These are phyloP conservation scores for Danionella cerebrum DNA, from an alignment of 2,113 vertebrate species.

Conservation along the genomic window DNA sequence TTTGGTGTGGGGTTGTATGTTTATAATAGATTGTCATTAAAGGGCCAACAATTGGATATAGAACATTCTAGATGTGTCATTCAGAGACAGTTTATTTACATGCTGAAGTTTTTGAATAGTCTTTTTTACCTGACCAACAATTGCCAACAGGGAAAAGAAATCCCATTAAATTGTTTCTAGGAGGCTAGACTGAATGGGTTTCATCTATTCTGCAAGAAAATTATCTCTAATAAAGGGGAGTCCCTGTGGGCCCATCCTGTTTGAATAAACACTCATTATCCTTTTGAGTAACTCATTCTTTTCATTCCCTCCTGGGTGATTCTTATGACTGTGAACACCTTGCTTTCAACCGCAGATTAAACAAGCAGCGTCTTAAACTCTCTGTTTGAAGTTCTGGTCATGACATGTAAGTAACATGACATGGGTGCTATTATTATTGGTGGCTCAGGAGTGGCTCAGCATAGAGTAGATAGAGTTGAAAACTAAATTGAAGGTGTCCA, in stretches of 20 bases:
- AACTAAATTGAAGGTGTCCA: too few relatives aligned
- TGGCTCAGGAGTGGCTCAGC: too few relatives aligned
- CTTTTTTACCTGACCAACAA: not conserved
- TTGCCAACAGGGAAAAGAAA: not conserved
- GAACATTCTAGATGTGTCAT: too few relatives aligned
- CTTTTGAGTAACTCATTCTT: constrained; percentile 41
- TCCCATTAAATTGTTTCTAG: not conserved
- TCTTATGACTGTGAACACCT: constrained; percentile 35
- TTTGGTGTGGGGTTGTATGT: too few relatives aligned
- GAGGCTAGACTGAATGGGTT: not conserved
- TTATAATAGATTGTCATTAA: too few relatives aligned
- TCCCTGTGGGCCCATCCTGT: not conserved
- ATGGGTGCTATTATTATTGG: too few relatives aligned
- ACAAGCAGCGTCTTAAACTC: not conserved
- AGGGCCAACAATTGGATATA: too few relatives aligned
- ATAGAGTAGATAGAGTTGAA: too few relatives aligned
- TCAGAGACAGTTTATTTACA: not conserved
- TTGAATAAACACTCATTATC: constrained; percentile 30
- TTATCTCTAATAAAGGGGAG: not conserved
- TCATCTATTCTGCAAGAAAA: not conserved
- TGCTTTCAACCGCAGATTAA: constrained; percentile 50
- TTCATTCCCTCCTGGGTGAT: constrained; percentile 41
- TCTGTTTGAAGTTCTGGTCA: not conserved
- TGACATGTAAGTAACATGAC: not conserved
- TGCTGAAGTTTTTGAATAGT: not conserved